Evolutionary conservation across 1,140 invertebrate species (phyloP).

Genomic region (Meloidogyne chitwoodi): DNA sequence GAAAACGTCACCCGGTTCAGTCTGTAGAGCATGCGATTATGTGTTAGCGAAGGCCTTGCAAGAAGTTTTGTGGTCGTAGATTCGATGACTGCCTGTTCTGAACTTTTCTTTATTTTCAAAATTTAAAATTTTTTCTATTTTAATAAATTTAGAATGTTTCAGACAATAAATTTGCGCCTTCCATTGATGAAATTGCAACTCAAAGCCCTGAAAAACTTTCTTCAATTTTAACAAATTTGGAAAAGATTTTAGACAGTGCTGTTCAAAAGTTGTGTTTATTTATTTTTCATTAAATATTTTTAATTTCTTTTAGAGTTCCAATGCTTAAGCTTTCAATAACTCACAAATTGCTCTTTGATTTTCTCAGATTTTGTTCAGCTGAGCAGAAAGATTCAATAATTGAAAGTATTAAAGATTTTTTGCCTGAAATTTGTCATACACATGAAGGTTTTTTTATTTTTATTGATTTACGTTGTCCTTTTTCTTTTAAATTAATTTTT

Average conservation of each 20-base stretch:
- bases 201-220: constrained; percentile 33
- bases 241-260: constrained; percentile 23
- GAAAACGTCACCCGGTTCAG: too few species aligned
- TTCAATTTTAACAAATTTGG: constrained; percentile 34
- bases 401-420: constrained; percentile 40
- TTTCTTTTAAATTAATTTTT: not conserved
- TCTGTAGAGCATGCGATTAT: too few species aligned
- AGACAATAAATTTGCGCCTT: not conserved
- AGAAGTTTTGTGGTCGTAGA: too few species aligned
- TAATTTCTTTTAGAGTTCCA: not conserved
- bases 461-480: not conserved
- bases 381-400: constrained; percentile 60
- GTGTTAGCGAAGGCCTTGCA: too few species aligned
- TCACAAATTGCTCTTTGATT: constrained; percentile 77
- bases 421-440: constrained; percentile 71
- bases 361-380: constrained; percentile 69
- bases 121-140: too few species aligned
- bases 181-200: constrained; percentile 27
- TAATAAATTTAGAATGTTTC: not conserved
- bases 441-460: constrained; percentile 65
- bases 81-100: too few species aligned
- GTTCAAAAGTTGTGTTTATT: constrained; percentile 25
- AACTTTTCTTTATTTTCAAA: too few species aligned
- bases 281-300: not conserved
- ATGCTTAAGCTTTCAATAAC: constrained; percentile 66